Evolutionary conservation across 2,113 vertebrate species (phyloP).

Genomic region (Herpailurus yagouaroundi): DNA sequence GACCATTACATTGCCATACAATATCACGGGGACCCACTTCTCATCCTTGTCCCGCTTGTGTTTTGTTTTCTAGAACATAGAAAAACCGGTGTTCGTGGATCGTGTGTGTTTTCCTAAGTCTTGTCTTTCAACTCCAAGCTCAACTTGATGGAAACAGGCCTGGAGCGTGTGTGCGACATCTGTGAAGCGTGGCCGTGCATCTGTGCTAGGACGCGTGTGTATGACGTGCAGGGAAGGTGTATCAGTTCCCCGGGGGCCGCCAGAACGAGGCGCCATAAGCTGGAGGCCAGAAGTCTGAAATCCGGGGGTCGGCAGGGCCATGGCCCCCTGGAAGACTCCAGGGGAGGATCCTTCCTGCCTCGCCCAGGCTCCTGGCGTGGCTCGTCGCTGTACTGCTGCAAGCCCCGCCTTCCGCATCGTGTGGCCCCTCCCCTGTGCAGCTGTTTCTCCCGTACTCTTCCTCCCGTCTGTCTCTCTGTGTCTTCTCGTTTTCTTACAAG

Average conservation of each 20-base stretch:
- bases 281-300: too few species aligned
- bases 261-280: not conserved
- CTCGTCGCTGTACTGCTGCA: accelerated
- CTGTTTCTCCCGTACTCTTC: accelerated
- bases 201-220: too few species aligned
- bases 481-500: not conserved
- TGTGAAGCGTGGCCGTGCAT: too few species aligned
- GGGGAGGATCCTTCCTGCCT: not conserved
- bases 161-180: not conserved
- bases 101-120: not conserved
- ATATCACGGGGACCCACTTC: accelerated
- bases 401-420: not conserved
- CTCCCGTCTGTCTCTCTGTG: not conserved
- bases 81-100: accelerated
- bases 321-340: not conserved
- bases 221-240: accelerated
- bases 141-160: not conserved
- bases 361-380: not conserved
- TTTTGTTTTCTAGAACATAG: not conserved
- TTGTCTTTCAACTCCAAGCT: not conserved
- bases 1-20: accelerated
- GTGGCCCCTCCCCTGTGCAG: not conserved
- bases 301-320: accelerated
- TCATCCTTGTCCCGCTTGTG: not conserved
- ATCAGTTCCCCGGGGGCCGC: not conserved